A percentile compares a stretch with the other conserved stretches of the same genome.
These are phyloP conservation scores for Channa striata DNA, from an alignment of 2,797 vertebrate species.

Conservation along the genomic window DNA sequence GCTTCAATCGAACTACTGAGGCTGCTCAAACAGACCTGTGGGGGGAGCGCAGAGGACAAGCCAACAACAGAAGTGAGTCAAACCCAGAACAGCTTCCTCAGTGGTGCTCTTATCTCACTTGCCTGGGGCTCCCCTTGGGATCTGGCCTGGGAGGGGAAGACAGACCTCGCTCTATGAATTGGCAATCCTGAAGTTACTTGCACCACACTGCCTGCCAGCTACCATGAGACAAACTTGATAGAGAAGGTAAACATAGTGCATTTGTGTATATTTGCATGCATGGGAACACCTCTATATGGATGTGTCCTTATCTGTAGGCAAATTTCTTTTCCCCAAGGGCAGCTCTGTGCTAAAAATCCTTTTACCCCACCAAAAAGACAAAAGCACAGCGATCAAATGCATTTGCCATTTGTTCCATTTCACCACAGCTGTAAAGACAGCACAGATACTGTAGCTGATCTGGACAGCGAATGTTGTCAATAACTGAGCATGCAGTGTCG, in stretches of 20 bases:
- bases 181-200: conserved; percentile 56
- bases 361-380: conserved; percentile 23
- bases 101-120: conserved; percentile 67
- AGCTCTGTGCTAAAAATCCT: not conserved
- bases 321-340: not conserved
- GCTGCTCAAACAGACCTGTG: conserved; percentile 60
- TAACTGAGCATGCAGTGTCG: conserved; percentile 51
- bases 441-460: conserved; percentile 38
- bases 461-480: conserved; percentile 58
- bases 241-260: not conserved
- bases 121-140: conserved; percentile 61
- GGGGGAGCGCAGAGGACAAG: conserved; percentile 48
- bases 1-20: conserved; percentile 53
- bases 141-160: conserved; percentile 28
- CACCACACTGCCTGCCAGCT: conserved; percentile 24
- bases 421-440: conserved; percentile 24
- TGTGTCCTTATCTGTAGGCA: too few relatives aligned
- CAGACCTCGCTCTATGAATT: conserved; percentile 33
- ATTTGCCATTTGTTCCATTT: conserved; percentile 36
- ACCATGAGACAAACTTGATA: conserved; percentile 13
- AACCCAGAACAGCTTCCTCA: conserved; percentile 55
- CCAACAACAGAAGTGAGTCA: conserved; percentile 61
- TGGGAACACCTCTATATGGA: not conserved
- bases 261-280: conserved; percentile 19
- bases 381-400: conserved; percentile 46